Conservation (phyloP, 2,888 invertebrate species). For the Augiades crinisus region DNA sequence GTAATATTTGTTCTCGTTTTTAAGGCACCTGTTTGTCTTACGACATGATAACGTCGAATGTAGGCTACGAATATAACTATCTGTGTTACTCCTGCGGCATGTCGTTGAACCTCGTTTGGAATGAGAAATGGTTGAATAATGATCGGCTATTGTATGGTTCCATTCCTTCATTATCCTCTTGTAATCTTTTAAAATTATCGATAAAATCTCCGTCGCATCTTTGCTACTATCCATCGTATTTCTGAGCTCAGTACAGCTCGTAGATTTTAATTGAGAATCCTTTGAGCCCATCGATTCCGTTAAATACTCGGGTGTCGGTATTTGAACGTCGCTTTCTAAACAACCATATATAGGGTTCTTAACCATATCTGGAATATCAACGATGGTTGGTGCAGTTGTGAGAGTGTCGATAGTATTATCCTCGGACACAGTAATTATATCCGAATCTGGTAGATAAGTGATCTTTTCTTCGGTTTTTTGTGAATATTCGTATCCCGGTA, state of each 20-base stretch:
- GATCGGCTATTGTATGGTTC: conserved; percentile 68
- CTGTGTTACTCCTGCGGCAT: conserved; percentile 54
- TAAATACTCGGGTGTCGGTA: conserved; percentile 53
- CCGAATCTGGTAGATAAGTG: conserved; percentile 69
- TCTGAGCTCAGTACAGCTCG: conserved; percentile 68
- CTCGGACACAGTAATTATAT: conserved; percentile 65
- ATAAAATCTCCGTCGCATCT: conserved; percentile 49
- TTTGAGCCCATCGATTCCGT: conserved; percentile 55
- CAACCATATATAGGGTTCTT: conserved; percentile 72
- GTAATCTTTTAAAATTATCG: conserved; percentile 66
- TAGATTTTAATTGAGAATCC: conserved; percentile 65
- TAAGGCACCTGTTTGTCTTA: conserved; percentile 52
- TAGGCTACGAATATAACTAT: conserved; percentile 59
- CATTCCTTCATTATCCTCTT: conserved; percentile 75
- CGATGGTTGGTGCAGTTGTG: conserved; percentile 54
- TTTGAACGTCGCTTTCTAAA: conserved; percentile 52
- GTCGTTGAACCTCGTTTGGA: conserved; percentile 50
- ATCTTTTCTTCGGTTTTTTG: conserved; percentile 69
- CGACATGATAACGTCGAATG: conserved; percentile 63
- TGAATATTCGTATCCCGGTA: conserved; percentile 62
- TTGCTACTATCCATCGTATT: conserved; percentile 57
- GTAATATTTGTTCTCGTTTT: conserved; percentile 49
- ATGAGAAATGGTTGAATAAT: conserved; percentile 56
- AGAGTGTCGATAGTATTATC: conserved; percentile 60
- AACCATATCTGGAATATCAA: conserved; percentile 64